These are phyloP conservation scores for Paedocypris sp. DNA, from an alignment of 2,113 vertebrate genomes.

Conservation along the genomic window DNA sequence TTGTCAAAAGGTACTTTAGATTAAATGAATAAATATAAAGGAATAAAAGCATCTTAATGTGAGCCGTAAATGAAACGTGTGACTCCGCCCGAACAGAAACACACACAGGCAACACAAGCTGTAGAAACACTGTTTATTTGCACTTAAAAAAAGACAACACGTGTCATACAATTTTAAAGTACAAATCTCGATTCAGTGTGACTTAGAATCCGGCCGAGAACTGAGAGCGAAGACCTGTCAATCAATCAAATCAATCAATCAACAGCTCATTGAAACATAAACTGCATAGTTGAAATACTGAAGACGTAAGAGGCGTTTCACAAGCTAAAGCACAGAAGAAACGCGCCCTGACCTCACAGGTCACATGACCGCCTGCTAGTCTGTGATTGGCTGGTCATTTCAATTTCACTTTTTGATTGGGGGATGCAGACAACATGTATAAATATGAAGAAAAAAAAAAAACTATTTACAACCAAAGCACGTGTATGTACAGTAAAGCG, in stretches of 20 bases:
- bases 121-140: slow-evolving; percentile 44
- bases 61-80: no score
- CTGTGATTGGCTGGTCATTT: no score
- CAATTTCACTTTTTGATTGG: no score
- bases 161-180: slow-evolving; percentile 9
- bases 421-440: slow-evolving; percentile 50
- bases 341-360: no score
- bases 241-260: slow-evolving; percentile 2
- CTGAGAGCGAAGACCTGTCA: not conserved
- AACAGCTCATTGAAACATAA: not conserved
- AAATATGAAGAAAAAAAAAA: slow-evolving; percentile 57
- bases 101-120: not conserved
- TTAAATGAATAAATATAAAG: no score
- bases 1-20: no score
- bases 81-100: not conserved
- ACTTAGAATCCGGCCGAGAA: slow-evolving; percentile 25
- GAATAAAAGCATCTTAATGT: no score
- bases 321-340: no score
- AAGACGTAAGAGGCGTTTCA: no score
- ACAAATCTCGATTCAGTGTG: slow-evolving; percentile 29
- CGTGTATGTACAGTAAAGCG: slow-evolving; percentile 51
- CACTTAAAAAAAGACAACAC: slow-evolving; percentile 40
- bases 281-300: slow-evolving; percentile 30
- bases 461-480: slow-evolving; percentile 48
- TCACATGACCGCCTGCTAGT: no score